Percentiles rank a stretch among this genome's conserved stretches.
Conservation (phyloP, 2,113 vertebrate species). For the Dasyprocta punctata region DNA sequence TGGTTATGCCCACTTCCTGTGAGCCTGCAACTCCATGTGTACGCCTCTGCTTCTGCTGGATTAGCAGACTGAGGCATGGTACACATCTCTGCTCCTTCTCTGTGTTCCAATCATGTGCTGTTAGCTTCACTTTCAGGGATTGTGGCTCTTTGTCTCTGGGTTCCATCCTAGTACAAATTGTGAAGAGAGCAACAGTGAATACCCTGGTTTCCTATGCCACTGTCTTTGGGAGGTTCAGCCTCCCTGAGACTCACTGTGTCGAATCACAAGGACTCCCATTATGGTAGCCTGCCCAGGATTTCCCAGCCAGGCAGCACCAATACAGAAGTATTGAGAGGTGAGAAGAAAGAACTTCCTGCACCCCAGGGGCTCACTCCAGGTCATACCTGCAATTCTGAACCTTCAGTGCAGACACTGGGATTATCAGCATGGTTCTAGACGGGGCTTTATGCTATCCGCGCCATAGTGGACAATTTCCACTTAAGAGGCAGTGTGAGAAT, state of each 20-base stretch:
- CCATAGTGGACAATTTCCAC: background rate
- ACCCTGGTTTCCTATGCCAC: background rate
- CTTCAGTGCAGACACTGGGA: background rate
- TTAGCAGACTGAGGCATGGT: background rate
- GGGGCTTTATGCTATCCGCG: background rate
- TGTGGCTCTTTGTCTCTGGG: background rate
- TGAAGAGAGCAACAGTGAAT: background rate
- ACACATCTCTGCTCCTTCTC: background rate
- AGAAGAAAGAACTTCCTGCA: background rate
- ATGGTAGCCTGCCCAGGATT: background rate
- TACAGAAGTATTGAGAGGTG: background rate
- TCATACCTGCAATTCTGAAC: background rate
- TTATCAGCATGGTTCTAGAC: background rate
- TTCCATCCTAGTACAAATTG: background rate
- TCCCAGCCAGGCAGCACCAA: background rate
- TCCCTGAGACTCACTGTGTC: background rate
- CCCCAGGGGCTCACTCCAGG: background rate
- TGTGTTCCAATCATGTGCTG: background rate
- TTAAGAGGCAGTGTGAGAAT: background rate
- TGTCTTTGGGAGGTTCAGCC: background rate
- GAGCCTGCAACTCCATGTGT: accelerated
- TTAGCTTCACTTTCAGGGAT: background rate
- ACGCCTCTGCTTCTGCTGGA: background rate
- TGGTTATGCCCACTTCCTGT: no score
- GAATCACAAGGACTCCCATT: background rate